Evolutionary conservation across 2,888 invertebrate genomes (phyloP), one percentile per base, ranked within the genome.

Genomic region (Ceriagrion tenellum): DNA sequence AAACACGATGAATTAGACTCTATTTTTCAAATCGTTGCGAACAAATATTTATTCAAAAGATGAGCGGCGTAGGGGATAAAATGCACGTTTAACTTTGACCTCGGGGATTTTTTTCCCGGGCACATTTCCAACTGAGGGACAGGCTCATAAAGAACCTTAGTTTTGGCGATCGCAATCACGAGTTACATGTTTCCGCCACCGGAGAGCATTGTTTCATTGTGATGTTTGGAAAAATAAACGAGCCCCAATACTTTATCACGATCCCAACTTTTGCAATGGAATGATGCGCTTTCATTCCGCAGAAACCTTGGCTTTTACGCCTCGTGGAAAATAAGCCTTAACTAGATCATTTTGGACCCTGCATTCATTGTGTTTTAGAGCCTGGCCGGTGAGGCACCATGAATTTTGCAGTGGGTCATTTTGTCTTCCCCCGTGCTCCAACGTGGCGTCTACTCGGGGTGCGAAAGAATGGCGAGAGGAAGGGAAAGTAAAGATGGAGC

Each of bases 361-460:
- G 8, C 81, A 81, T 35, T 35, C 81, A 16, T 35, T 81, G 35
- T 35, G 81, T 35, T 30, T 81, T 30, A 35, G 30, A 69, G 69
- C 23, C 26, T 69, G 12, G 69, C 69, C 26, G 69, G 69, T 69
- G 69, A 69, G 35, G 81, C 30, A 13, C 81, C 81, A 81, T 81
- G 81, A 81, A 81, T 81, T 81, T 81, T 81, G 35, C 81, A 81
- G 81, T 35, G 81, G 81, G 81, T 81, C 30, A 81, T 81, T 81
- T 81, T 35, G 81, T 81, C 35, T 81, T 35, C 30, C 81, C n/a
- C 3, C 30, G 16, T 81, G 81, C 16, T 30, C 81, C 81, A 35
- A 30, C 30, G 35, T 35, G 81, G 18, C 2, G 10, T 12, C 69
- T 26, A 69, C 69, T 26, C 26, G 30, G n/a, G 81, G 30, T 18